Base-by-base conservation (phyloP, 2,888 invertebrate genomes). In the Ichneumoninae sp. region DNA sequence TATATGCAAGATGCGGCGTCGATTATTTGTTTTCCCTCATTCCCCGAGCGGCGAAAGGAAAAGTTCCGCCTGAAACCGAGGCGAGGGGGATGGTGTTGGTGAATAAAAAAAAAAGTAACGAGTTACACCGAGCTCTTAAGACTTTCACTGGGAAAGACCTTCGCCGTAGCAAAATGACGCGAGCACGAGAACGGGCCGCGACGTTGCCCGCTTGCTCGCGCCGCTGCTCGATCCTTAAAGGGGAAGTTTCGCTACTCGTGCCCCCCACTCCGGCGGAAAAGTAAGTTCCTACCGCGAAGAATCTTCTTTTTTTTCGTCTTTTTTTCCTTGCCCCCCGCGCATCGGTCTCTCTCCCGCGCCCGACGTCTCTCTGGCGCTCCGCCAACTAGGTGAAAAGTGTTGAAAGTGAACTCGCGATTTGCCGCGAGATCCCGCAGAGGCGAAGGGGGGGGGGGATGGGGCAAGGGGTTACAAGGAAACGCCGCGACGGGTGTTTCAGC, bases 381-480 rank as follows among this genome's bases (percentile, higher is more conserved):
- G 92, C 93, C 93, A 93, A 93, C 91, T 93, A 88, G 93, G 93
- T 93, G 93, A 93, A 93, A 93, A 93, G 93, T 92, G 90, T 90
- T 89, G 92, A 92, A 92, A 92, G 93, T 91, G 92, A 93, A 93
- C 92, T 91, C 89, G 89, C 90, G 91, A 92, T 92, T 92, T 93
- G 92, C 44, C 90, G 87, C 90, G 86, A 85, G 86, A 82, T 86
- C 79, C 60, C 30, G 75, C 70, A 76, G 0, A 80, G 83, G 86
- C 78, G 86, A 84, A 72, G 60, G 80, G 75, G 78, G 70, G 79
- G 82, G 75, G 83, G 86, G 54, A 85, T 78, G 87, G 84, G 75
- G 68, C 30, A 80, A 79, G 54, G 77, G 77, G 69, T 75, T 82
- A 82, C 82, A 81, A 57, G 60, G 68, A 78, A 66, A 83, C 69